Conservation (phyloP, 2,113 vertebrate species). For the Scartelaos histophorus region DNA sequence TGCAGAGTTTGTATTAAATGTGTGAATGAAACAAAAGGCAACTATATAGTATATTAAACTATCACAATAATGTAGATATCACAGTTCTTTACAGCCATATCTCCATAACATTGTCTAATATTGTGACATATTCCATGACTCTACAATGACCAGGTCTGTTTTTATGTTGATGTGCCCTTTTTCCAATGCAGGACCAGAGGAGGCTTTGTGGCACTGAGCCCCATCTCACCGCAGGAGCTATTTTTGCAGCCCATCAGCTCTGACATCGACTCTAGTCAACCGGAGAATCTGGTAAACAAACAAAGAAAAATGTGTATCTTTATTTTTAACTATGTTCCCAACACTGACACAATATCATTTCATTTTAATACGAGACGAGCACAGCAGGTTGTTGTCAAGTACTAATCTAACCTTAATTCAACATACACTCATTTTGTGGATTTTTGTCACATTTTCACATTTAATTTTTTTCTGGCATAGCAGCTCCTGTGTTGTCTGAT, state of each 20-base stretch:
- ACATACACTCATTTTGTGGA: too few species aligned
- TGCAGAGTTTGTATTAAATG: too few species aligned
- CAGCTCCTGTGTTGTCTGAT: constrained; percentile 37
- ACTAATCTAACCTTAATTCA: too few species aligned
- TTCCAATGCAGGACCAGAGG: constrained; percentile 82
- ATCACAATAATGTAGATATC: too few species aligned
- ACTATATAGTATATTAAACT: too few species aligned
- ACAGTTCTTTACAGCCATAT: too few species aligned
- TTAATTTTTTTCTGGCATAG: constrained; percentile 3
- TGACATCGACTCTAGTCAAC: constrained; percentile 79
- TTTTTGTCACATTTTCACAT: background rate
- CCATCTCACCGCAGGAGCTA: constrained; percentile 92
- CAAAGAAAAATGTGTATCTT: background rate
- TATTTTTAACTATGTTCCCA: constrained; percentile 1
- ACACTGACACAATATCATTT: background rate
- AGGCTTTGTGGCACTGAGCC: constrained; percentile 90
- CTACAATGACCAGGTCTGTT: background rate
- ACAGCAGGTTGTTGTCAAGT: background rate
- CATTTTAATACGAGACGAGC: background rate
- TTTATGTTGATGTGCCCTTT: constrained; percentile 29
- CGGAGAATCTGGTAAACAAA: constrained; percentile 85
- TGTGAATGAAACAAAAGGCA: too few species aligned
- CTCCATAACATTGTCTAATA: too few species aligned
- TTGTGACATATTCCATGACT: background rate
- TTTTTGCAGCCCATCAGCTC: constrained; percentile 81